Base-by-base conservation (phyloP, 2,113 vertebrate species). In the Sarotherodon lohbergeri region DNA sequence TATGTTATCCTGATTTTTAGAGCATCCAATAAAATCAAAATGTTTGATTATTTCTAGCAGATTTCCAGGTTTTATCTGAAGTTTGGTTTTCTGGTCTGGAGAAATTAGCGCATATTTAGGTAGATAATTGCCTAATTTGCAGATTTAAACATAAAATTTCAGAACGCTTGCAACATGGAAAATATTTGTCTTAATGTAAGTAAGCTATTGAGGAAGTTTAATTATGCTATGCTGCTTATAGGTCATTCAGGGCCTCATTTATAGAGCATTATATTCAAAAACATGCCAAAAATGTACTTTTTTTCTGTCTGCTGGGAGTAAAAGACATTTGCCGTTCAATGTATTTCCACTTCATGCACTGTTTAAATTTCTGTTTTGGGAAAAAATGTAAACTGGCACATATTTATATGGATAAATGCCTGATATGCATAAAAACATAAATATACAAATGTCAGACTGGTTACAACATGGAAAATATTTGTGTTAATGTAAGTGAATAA, bases 381-480 rank as follows among this genome's bases (percentile, higher is more conserved):
- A 6, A 0, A 3, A 48, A 11, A 11, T 19, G 14, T 4, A 48
- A 76, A 29, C 4, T 17, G 4, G 9, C 24, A 76, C 43, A 29
- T 48, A 48, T 29, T 29, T 76, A 76, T 17, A 76, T 29, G 16
- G 9, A 24, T 11, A 76, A 48, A 76, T 29, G 9, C 9, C 41
- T 76, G 24, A 48, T 76, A 48, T 76, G 41, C 43, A 48, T 39
- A 66, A 12, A 13, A 22, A 66, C 61, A 39, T 7, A 66, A 39
- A 66, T 34, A 39, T 66, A 66, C 61, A 66, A 66, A 66, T 66
- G 61, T 39, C 19, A 66, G 34, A 39, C 61, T 22, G 34, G 61
- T 22, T 66, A 43, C 24, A 48, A 76, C 5, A 50, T 50, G 14
- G 9, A 76, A 76, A 76, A 76, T 48, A 73, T 73, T 48, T 48